phyloP scores from a whole-genome alignment of 2,797 vertebrate genomes.

The Cuniculus paca region DNA sequence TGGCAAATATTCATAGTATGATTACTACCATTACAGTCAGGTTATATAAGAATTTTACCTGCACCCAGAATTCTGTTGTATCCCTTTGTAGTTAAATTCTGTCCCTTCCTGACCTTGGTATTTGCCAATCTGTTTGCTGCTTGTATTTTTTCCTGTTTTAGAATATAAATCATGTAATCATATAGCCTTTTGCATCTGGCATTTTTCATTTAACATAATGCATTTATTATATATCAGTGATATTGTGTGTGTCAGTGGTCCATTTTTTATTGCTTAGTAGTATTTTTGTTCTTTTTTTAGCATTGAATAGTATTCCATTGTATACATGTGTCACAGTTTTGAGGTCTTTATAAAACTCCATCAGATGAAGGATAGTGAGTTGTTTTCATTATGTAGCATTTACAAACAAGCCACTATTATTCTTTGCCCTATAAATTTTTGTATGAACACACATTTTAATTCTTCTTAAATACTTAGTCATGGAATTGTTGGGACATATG shows the following conservation, averaged over 20 bases:
- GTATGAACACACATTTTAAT: neutral
- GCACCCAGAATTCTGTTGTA: neutral
- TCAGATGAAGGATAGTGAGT: neutral
- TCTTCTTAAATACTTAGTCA: neutral
- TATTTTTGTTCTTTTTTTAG: constrained; percentile 23
- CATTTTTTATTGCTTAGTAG: neutral
- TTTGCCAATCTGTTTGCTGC: neutral
- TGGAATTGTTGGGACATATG: neutral
- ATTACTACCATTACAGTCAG: neutral
- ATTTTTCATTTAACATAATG: neutral
- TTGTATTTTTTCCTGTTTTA: constrained; percentile 10
- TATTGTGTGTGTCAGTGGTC: neutral
- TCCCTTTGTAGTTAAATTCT: constrained; percentile 35
- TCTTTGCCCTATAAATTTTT: constrained; percentile 37
- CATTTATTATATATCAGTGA: neutral
- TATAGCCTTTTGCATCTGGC: neutral
- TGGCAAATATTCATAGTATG: neutral
- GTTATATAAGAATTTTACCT: neutral
- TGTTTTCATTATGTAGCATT: neutral
- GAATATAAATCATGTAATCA: neutral
- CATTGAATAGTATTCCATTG: neutral
- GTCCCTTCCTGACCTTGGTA: neutral
- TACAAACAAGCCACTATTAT: neutral
- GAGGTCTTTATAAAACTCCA: neutral
- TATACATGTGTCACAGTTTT: neutral